Conservation (phyloP, 2,113 vertebrate genomes). For the Cettia cetti region DNA sequence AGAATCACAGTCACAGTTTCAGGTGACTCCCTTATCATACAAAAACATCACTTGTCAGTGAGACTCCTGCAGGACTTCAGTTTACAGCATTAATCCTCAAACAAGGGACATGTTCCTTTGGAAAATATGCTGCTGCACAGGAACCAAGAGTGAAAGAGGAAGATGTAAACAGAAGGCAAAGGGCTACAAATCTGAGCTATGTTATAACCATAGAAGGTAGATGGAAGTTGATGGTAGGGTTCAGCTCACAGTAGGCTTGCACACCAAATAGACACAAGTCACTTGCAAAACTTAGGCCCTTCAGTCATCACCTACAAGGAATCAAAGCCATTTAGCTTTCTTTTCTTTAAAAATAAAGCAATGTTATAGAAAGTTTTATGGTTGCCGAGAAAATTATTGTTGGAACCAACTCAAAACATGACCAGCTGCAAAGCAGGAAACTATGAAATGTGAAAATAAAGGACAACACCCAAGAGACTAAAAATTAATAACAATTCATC, state of each 20-base stretch:
- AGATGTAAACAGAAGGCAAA: background rate
- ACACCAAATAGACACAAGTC: background rate
- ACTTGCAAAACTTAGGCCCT: background rate
- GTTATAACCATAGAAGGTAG: background rate
- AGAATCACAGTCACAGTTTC: background rate
- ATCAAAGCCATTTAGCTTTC: background rate
- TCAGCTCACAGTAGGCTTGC: background rate
- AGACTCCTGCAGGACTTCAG: background rate
- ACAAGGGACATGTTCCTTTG: background rate
- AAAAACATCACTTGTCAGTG: background rate
- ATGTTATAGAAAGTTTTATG: background rate
- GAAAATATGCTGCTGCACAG: background rate
- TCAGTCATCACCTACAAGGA: background rate
- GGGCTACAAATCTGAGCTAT: background rate
- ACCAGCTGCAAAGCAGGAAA: background rate
- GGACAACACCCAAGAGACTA: background rate
- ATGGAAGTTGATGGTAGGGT: background rate
- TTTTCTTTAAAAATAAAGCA: background rate
- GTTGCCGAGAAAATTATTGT: background rate
- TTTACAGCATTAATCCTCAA: background rate
- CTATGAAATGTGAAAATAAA: background rate
- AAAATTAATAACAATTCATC: background rate
- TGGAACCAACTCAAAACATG: background rate
- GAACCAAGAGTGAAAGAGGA: background rate
- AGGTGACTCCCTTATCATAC: background rate